Evolutionary conservation across 2,113 vertebrate species (phyloP).

Genomic region (Alectura lathami): DNA sequence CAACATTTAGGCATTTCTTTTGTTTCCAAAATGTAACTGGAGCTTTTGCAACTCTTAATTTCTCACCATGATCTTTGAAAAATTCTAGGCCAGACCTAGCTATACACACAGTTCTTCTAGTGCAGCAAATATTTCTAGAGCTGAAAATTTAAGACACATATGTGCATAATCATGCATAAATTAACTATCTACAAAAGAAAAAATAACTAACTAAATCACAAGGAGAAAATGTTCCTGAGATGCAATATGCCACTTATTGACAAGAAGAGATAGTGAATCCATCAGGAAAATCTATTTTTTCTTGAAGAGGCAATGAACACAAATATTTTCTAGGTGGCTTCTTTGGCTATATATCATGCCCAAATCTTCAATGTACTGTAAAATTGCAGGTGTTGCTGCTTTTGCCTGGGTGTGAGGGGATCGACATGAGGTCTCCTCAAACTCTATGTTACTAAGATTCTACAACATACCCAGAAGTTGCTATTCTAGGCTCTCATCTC

Average conservation of each 20-base stretch:
- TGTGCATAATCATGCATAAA: neutral
- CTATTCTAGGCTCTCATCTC: neutral
- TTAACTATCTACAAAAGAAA: conserved; percentile 3
- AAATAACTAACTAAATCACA: conserved; percentile 7
- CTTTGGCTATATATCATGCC: rapidly evolving
- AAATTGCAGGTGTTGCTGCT: neutral
- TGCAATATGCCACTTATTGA: neutral
- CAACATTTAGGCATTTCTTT: neutral
- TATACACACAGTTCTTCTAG: neutral
- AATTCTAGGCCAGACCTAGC: neutral
- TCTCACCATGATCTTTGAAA: neutral
- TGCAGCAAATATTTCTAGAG: neutral
- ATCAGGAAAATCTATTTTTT: neutral
- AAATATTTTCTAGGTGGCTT: neutral
- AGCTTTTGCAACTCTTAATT: neutral
- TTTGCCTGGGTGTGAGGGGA: neutral
- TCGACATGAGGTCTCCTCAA: neutral
- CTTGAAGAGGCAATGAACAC: neutral
- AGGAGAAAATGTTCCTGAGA: conserved; percentile 14
- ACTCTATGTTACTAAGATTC: neutral
- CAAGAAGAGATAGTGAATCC: neutral
- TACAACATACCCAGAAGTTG: neutral
- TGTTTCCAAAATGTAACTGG: neutral
- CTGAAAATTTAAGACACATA: neutral
- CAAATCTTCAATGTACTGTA: neutral